These are phyloP conservation scores for Lysandra coridon DNA, from an alignment of 2,888 invertebrate species.

Conservation along the genomic window DNA sequence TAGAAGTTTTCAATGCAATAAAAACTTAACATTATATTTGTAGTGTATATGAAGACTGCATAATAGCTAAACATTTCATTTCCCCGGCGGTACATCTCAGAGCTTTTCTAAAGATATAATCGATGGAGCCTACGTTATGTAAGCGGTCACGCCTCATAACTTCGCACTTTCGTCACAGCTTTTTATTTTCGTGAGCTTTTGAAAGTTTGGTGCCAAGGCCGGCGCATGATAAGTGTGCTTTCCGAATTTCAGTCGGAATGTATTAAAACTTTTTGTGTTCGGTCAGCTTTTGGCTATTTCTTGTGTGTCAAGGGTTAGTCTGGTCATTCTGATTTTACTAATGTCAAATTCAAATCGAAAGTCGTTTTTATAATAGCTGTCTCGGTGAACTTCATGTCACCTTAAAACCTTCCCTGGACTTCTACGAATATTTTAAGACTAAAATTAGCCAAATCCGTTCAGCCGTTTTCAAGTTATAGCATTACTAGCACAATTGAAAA, in stretches of 20 bases:
- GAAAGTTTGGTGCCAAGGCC: conserved; percentile 27
- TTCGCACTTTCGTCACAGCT: conserved; percentile 29
- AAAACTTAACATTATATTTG: no score
- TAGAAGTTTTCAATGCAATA: no score
- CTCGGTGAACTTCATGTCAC: no score
- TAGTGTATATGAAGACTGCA: not conserved
- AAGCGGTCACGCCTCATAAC: conserved; percentile 28
- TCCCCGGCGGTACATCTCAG: not conserved
- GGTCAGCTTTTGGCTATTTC: not conserved
- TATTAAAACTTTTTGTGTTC: conserved; percentile 3
- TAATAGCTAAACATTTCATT: not conserved
- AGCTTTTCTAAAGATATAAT: conserved; percentile 22
- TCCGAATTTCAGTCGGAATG: conserved; percentile 16
- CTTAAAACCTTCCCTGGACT: no score
- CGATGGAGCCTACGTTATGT: conserved; percentile 18
- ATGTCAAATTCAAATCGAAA: no score
- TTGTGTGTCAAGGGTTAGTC: conserved; percentile 8
- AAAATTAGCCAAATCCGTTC: no score
- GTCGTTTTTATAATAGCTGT: no score
- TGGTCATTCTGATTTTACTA: not conserved
- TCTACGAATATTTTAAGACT: no score
- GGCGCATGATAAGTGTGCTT: conserved; percentile 13
- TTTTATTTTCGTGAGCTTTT: conserved; percentile 28
- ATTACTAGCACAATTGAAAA: no score
- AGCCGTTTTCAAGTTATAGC: no score